phyloP scores from a whole-genome alignment of 2,888 invertebrate species.

The Philonicus albiceps region DNA sequence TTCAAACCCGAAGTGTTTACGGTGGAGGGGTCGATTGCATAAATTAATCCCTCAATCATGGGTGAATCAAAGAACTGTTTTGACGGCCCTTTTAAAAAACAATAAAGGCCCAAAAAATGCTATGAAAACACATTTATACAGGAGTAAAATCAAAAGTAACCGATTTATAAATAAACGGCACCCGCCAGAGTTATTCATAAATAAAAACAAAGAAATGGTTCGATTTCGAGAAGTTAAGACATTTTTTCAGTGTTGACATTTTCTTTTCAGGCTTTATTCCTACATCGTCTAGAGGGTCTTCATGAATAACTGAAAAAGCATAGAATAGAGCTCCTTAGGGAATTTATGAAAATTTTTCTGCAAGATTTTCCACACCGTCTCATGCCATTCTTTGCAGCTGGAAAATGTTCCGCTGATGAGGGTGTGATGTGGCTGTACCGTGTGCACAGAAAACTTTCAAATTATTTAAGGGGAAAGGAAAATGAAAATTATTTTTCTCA shows the following conservation, averaged over 20 bases:
- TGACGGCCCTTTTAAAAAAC: not conserved
- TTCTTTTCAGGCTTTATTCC: not conserved
- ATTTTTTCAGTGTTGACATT: not conserved
- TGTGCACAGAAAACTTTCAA: not conserved
- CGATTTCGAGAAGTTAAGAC: not conserved
- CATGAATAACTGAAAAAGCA: not conserved
- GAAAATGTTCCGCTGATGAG: not conserved
- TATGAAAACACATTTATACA: not conserved
- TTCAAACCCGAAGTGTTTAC: not conserved
- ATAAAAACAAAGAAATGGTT: not conserved
- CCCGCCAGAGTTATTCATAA: not conserved
- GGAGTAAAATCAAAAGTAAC: not conserved
- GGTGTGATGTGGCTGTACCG: not conserved
- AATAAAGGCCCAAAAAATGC: not conserved
- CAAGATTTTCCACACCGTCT: not conserved
- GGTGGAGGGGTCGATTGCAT: not conserved
- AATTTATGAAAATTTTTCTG: slow-evolving; percentile 5
- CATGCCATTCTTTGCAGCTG: not conserved
- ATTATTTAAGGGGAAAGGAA: not conserved
- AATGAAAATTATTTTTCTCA: not conserved
- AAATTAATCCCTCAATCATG: not conserved
- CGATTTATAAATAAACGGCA: not conserved
- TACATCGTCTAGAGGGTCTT: not conserved
- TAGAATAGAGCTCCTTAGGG: not conserved
- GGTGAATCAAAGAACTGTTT: not conserved